phyloP scores from a whole-genome alignment of 1,140 invertebrate genomes.

The Drosophila bocqueti region DNA sequence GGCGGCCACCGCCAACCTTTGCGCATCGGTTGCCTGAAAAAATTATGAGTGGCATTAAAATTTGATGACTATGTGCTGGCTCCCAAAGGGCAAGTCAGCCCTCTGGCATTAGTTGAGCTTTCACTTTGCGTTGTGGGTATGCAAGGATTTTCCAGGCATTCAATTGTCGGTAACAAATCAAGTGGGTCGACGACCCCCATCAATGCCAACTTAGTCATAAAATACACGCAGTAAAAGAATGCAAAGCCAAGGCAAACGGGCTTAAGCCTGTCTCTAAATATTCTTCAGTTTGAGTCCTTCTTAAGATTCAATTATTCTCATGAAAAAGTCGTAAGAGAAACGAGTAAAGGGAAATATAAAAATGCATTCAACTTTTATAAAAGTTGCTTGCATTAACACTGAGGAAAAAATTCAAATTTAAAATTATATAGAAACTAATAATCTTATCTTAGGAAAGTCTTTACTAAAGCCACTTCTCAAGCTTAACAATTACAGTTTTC shows the following conservation, averaged over 20 bases:
- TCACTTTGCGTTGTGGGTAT: slow-evolving; percentile 12
- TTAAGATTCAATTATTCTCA: not conserved
- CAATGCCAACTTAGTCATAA: slow-evolving; percentile 57
- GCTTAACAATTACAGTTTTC: not conserved
- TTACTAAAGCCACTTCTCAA: not conserved
- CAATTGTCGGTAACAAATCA: slow-evolving; percentile 78
- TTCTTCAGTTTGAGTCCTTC: not conserved
- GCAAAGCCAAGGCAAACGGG: slow-evolving; percentile 1
- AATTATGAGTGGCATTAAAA: slow-evolving; percentile 79
- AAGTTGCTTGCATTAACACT: not conserved
- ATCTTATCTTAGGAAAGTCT: too few species aligned
- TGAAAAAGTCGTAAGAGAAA: not conserved
- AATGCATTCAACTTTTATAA: not conserved
- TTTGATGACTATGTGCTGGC: slow-evolving; percentile 59
- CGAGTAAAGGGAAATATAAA: not conserved
- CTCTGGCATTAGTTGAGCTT: slow-evolving; percentile 41
- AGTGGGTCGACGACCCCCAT: slow-evolving; percentile 46
- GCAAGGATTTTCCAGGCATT: slow-evolving; percentile 25
- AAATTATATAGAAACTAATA: too few species aligned
- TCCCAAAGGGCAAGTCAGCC: slow-evolving; percentile 35
- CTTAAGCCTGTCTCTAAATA: not conserved
- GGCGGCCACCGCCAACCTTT: slow-evolving; percentile 54
- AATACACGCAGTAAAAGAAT: slow-evolving; percentile 45
- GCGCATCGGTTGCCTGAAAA: slow-evolving; percentile 73
- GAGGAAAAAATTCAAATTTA: not conserved